Evolutionary conservation across 2,113 vertebrate species (phyloP).

Genomic region (Oryzias celebensis): DNA sequence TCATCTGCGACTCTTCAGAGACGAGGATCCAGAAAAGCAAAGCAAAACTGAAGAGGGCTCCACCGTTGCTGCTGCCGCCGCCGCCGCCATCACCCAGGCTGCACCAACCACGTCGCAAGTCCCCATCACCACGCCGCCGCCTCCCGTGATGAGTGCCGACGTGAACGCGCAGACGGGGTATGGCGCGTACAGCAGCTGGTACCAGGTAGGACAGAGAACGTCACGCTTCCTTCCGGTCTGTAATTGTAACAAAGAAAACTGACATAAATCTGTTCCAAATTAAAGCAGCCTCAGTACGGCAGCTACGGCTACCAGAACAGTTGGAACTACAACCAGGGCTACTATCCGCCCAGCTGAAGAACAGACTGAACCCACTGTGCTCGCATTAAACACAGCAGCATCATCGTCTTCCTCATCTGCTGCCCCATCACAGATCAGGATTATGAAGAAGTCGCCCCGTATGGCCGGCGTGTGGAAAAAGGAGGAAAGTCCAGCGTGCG

Average conservation of each 20-base stretch:
- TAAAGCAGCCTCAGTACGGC: constrained; percentile 72
- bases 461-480: constrained; percentile 21
- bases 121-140: constrained; percentile 70
- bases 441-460: constrained; percentile 15
- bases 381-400: constrained; percentile 27
- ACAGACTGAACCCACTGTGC: constrained; percentile 24
- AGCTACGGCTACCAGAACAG: constrained; percentile 72
- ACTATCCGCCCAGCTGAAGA: constrained; percentile 76
- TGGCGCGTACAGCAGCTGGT: constrained; percentile 78
- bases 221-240: neutral
- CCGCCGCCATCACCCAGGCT: constrained; percentile 28
- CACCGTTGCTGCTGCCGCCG: constrained; percentile 24
- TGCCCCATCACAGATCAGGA: constrained; percentile 33
- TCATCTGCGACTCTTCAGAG: constrained; percentile 39
- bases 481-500: constrained; percentile 10
- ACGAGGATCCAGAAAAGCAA: constrained; percentile 76
- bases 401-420: constrained; percentile 28
- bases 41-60: constrained; percentile 69
- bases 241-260: neutral
- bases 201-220: constrained; percentile 71
- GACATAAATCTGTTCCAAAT: neutral
- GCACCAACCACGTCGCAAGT: constrained; percentile 55
- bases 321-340: constrained; percentile 83
- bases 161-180: constrained; percentile 55
- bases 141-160: constrained; percentile 70